Base-by-base conservation (phyloP, 1,140 invertebrate species). In the Aleiodes sp. region DNA sequence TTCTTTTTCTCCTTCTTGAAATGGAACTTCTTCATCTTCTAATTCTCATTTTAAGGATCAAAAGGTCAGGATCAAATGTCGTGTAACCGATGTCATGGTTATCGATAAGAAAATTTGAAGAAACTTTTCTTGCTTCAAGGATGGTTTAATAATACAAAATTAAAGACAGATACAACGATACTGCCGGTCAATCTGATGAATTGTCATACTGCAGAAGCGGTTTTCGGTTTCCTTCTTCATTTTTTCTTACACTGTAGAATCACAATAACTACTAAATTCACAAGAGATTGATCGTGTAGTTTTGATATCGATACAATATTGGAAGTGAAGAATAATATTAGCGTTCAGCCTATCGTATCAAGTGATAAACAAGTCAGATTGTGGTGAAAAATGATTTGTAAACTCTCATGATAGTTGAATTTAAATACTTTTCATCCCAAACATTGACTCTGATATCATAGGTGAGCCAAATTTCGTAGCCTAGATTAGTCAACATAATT, bases 71-170 rank as follows among this genome's bases (percentile, higher is more conserved):
- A n/a, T n/a, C n/a, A n/a, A n/a, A n/a, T n/a, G n/a, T n/a, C n/a
- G n/a, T n/a, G n/a, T n/a, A n/a, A n/a, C n/a, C n/a, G n/a, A n/a
- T n/a, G n/a, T n/a, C n/a, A n/a, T 41, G 2, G 41, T 63, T 41
- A 41, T 12, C 26, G 28, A 57, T 2, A n/a, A 33, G 28, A 21
- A 24, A 1, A 14, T 3, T 9, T 46, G 35, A 57, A 19, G 29
- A 33, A 66, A 66, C 31, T 19, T 19, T 33, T 65, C 6, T 80
- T 82, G 80, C 82, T 75, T 79, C 74, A 76, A 79, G 71, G 73
- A 73, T 82, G 80, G 81, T 82, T 79, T 77, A 75, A 56, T 76
- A 71, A 78, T 83, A 82, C 74, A 83, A 83, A 83, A 83, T 79
- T 71, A 78, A 76, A 64, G 77, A 80, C 76, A 81, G 74, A 75